Evolutionary conservation across 2,888 invertebrate species (phyloP).

Genomic region (Andrena bicolor): DNA sequence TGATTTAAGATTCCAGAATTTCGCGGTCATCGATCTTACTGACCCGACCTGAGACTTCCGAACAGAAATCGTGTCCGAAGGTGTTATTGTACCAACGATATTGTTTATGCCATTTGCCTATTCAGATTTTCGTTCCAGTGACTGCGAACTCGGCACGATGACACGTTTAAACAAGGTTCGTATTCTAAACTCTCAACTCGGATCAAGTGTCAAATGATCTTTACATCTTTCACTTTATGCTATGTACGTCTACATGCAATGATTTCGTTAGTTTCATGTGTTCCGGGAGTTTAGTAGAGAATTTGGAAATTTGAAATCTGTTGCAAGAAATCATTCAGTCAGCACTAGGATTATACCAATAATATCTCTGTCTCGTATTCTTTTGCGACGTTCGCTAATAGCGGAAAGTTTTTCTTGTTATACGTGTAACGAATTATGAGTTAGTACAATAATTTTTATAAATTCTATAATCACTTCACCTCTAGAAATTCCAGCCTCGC

Average conservation of each 20-base stretch:
- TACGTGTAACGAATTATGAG: conserved; percentile 40
- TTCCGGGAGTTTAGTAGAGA: conserved; percentile 15
- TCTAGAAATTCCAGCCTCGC: conserved; percentile 82
- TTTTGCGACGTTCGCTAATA: conserved; percentile 27
- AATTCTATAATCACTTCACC: conserved; percentile 74
- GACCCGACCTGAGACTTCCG: conserved; percentile 25
- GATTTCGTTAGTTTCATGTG: conserved; percentile 23
- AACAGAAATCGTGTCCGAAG: conserved; percentile 22
- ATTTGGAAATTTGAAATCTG: background rate
- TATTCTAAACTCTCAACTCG: conserved; percentile 33
- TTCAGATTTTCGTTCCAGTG: background rate
- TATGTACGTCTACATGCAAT: conserved; percentile 46
- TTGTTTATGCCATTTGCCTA: background rate
- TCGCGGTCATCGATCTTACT: conserved; percentile 26
- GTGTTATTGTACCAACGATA: background rate
- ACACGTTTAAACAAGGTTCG: conserved; percentile 10
- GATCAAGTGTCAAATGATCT: conserved; percentile 26
- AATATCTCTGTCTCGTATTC: conserved; percentile 11
- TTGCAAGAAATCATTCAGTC: conserved; percentile 16
- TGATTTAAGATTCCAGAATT: conserved; percentile 55
- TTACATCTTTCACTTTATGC: conserved; percentile 17
- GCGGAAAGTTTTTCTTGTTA: conserved; percentile 52
- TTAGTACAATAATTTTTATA: conserved; percentile 40
- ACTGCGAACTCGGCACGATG: background rate
- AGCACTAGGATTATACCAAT: conserved; percentile 41